Evolutionary conservation across 2,113 vertebrate genomes (phyloP).

Genomic region (Eulemur macaco): DNA sequence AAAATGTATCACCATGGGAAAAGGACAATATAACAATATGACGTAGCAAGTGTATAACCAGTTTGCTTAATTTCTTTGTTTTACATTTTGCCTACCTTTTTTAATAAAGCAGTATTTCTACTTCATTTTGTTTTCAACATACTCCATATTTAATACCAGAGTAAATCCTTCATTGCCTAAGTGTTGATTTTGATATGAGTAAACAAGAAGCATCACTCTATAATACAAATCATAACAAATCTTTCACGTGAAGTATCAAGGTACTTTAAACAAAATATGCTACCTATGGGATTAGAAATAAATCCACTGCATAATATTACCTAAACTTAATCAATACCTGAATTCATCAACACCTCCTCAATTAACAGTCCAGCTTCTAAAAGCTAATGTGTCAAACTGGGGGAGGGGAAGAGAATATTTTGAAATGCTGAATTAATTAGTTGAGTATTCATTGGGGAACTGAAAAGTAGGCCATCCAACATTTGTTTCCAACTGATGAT

Average conservation of each 20-base stretch:
- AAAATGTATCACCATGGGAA: neutral
- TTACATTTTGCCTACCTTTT: neutral
- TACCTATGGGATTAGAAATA: neutral
- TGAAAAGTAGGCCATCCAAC: neutral
- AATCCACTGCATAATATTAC: constrained; percentile 12
- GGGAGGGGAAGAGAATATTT: neutral
- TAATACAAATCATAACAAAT: constrained; percentile 35
- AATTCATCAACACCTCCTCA: constrained; percentile 32
- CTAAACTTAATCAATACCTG: constrained; percentile 37
- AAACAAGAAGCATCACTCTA: neutral
- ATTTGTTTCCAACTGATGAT: neutral
- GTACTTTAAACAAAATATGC: constrained; percentile 37
- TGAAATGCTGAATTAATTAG: neutral
- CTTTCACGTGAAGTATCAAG: neutral
- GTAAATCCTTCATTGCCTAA: constrained; percentile 2
- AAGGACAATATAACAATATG: neutral
- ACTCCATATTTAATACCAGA: neutral
- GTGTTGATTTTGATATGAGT: neutral
- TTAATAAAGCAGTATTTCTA: constrained; percentile 8
- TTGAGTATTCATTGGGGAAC: neutral
- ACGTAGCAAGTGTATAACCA: neutral
- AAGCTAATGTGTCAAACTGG: neutral
- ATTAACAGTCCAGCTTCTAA: constrained; percentile 35
- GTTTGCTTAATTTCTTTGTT: neutral
- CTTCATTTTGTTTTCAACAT: constrained; percentile 14